phyloP scores from a whole-genome alignment of 2,888 invertebrate genomes.

The Acronicta leporina region DNA sequence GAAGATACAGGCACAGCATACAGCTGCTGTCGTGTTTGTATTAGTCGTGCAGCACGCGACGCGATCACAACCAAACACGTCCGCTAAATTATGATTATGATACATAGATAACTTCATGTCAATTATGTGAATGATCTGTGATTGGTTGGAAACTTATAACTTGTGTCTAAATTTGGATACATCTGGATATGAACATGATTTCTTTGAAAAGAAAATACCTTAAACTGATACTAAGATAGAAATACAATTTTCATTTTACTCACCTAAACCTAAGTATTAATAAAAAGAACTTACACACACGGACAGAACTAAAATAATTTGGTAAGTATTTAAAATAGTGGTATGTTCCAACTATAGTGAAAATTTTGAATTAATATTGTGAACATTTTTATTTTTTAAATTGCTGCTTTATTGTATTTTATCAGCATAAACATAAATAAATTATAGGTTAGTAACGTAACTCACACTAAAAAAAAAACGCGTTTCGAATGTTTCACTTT shows the following conservation, averaged over 20 bases:
- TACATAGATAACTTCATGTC: background rate
- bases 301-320: background rate
- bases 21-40: conserved; percentile 38
- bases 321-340: background rate
- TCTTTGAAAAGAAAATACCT: background rate
- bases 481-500: conserved; percentile 57
- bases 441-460: conserved; percentile 2
- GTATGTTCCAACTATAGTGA: too few species aligned
- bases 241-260: too few species aligned
- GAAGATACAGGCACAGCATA: conserved; percentile 41
- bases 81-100: conserved; percentile 11
- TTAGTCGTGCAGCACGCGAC: conserved; percentile 58
- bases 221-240: background rate
- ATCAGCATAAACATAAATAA: conserved; percentile 10
- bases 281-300: background rate
- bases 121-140: conserved; percentile 10
- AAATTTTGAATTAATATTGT: too few species aligned
- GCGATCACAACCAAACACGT: conserved; percentile 53
- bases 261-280: background rate
- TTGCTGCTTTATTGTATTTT: background rate
- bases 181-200: background rate
- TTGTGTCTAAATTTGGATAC: background rate
- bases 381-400: too few species aligned
- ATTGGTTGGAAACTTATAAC: conserved; percentile 11
- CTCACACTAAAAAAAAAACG: conserved; percentile 57